Evolutionary conservation across 2,888 invertebrate species (phyloP).

Genomic region (Rhaphigaster nebulosa): DNA sequence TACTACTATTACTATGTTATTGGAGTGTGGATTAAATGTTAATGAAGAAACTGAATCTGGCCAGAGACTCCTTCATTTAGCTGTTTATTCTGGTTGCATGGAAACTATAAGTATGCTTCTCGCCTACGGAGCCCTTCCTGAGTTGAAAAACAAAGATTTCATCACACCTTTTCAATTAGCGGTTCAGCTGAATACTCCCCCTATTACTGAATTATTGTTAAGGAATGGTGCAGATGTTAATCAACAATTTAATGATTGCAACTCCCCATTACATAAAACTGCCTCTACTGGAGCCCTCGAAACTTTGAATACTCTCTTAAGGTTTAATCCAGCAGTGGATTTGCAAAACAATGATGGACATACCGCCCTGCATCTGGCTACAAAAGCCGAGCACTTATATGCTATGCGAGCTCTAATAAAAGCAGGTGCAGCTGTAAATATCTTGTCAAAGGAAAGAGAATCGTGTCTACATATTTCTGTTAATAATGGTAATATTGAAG

Average conservation of each 20-base stretch:
- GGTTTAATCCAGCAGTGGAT: neutral
- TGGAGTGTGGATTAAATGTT: neutral
- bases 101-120: neutral
- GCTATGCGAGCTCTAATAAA: constrained; percentile 12
- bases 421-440: neutral
- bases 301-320: neutral
- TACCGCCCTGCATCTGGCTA: neutral
- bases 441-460: neutral
- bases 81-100: neutral
- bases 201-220: neutral
- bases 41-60: neutral
- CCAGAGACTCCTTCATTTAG: neutral
- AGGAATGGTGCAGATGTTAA: neutral
- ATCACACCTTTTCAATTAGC: neutral
- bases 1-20: neutral
- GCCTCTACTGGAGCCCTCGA: neutral
- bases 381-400: neutral
- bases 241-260: neutral
- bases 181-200: neutral
- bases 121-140: neutral
- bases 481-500: neutral
- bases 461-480: neutral
- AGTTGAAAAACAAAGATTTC: neutral
- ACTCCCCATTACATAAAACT: neutral
- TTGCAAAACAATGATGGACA: neutral